These are phyloP conservation scores for Mimas tiliae DNA, from an alignment of 2,888 invertebrate genomes.

Conservation along the genomic window DNA sequence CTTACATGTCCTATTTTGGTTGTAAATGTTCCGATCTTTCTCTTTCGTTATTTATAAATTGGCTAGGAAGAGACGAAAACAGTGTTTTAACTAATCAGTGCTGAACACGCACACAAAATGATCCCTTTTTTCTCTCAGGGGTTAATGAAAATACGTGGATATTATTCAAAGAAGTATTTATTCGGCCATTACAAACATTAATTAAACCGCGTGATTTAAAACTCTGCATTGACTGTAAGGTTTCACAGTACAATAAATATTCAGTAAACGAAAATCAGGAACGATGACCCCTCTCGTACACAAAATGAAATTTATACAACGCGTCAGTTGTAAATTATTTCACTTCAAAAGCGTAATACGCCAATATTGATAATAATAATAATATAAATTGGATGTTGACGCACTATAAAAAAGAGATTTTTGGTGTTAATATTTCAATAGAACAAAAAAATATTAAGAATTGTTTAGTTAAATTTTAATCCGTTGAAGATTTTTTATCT, in stretches of 20 bases:
- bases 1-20: no score
- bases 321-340: constrained; percentile 4
- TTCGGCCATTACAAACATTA: constrained; percentile 14
- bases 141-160: neutral
- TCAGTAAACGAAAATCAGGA: constrained; percentile 11
- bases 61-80: no score
- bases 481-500: no score
- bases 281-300: constrained; percentile 17
- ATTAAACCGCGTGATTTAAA: constrained; percentile 14
- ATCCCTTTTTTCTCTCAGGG: neutral
- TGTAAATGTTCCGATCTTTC: no score
- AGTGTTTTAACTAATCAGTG: no score
- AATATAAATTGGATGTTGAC: neutral
- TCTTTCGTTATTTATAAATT: no score
- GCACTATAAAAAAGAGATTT: neutral
- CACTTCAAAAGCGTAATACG: neutral
- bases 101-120: no score
- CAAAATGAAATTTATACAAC: constrained; percentile 13
- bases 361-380: neutral
- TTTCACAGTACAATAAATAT: constrained; percentile 20
- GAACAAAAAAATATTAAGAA: no score
- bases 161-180: neutral
- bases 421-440: no score
- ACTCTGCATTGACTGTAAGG: constrained; percentile 7
- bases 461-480: no score